Evolutionary conservation across 1,140 invertebrate species (phyloP), one percentile per base, ranked within the genome.

Genomic region (Paraescarpia echinospica): DNA sequence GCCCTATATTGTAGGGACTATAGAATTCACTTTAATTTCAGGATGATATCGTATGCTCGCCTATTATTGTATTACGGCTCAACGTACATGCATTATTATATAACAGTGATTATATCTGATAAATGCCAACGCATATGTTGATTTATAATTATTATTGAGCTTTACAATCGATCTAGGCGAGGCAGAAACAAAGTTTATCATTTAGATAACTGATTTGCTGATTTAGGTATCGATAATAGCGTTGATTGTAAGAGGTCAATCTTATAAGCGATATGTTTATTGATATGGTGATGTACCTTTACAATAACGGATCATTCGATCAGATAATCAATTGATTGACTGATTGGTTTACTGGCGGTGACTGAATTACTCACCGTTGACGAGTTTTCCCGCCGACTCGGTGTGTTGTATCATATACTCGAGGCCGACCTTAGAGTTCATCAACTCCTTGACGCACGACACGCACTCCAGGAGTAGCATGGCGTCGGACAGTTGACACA

Each of bases 361-460:
- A 92, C 22, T 77, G 22, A 27, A 31, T 77, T 6, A 77, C 59
- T 77, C 2, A 77, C 59, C 59, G 22, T 77, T 77, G 59, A 77
- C 59, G 14, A 77, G 59, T 77, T 77, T 77, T 0, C 59, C 59
- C 0, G 59, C 59, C 59, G 59, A 77, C 12, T 77, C 59, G 12
- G 9, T 77, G 59, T 77, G 59, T 77, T 77, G 59, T 6, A 77
- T 77, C 59, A 90, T 34, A 93, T 96, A 96, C 33, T 96, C 95
- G 34, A 97, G 94, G 18, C 97, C 96, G 33, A 96, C 94, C 92
- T 95, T 95, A 0, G 96, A 96, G 94, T 97, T 97, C 94, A 97
- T 96, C 33, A 97, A 95, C 0, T 96, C 95, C 92, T 96, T 95
- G 91, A 97, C 94, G 92, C 96, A 96, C 5, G 94, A 92, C 5